phyloP scores from a whole-genome alignment of 2,113 vertebrate genomes.

The Chaetops frenatus region DNA sequence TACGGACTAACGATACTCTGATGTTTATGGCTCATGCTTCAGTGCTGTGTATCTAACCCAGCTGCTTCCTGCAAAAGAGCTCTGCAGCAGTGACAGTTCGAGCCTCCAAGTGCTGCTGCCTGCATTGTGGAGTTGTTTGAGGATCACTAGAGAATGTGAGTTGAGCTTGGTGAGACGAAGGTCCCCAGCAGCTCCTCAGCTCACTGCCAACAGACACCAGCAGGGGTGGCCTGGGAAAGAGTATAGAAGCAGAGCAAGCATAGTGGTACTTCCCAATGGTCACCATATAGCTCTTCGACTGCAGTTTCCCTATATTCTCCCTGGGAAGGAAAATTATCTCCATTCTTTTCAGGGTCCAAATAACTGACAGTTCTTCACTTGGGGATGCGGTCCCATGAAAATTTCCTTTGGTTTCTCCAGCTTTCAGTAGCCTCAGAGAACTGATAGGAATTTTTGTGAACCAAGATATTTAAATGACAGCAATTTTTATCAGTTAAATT shows the following conservation, averaged over 20 bases:
- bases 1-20: background rate
- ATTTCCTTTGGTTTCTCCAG: background rate
- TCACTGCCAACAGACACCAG: background rate
- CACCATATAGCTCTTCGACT: background rate
- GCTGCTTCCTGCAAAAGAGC: background rate
- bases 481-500: background rate
- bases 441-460: background rate
- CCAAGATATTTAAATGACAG: background rate
- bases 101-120: background rate
- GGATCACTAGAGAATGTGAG: fast-evolving
- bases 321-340: background rate
- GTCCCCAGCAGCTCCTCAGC: background rate
- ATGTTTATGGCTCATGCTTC: background rate
- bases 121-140: background rate
- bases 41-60: background rate
- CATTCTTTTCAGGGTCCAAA: background rate
- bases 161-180: background rate
- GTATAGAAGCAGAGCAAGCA: background rate
- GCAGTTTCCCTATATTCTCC: background rate
- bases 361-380: background rate
- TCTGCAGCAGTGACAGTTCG: background rate
- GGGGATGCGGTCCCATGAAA: background rate
- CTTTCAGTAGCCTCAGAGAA: background rate
- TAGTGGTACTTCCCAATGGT: fast-evolving
- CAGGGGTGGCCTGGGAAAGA: background rate